Evolutionary conservation across 2,888 invertebrate species (phyloP).

Genomic region (Plagodis pulveraria): DNA sequence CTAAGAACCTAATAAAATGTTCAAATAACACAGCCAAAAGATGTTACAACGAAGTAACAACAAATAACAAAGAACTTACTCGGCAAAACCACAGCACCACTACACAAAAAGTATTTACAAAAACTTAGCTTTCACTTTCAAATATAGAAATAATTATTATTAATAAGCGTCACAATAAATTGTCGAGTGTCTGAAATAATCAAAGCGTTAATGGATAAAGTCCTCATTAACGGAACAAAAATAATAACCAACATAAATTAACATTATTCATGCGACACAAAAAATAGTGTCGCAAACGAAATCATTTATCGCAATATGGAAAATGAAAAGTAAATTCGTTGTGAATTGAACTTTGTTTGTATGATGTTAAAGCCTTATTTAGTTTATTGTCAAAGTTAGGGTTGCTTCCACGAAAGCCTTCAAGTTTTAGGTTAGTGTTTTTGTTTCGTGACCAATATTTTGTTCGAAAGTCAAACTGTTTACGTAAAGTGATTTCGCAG

Average conservation of each 20-base stretch:
- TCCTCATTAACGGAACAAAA: constrained; percentile 18
- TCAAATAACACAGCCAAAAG: no score
- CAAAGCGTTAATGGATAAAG: constrained; percentile 3
- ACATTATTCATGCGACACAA: constrained; percentile 26
- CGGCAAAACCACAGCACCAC: no score
- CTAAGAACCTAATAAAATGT: no score
- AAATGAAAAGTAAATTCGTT: no score
- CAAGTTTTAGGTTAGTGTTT: constrained; percentile 23
- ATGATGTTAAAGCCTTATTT: neutral
- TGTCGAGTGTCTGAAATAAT: neutral
- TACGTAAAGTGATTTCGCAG: constrained; percentile 28
- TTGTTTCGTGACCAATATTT: constrained; percentile 24
- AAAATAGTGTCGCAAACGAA: constrained; percentile 14
- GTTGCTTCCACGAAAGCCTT: constrained; percentile 28
- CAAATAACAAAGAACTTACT: no score
- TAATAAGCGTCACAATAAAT: neutral
- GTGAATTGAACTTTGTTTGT: neutral
- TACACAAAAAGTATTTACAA: no score
- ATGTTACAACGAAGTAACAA: no score
- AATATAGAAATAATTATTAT: no score
- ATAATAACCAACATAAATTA: constrained; percentile 21
- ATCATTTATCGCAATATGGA: no score
- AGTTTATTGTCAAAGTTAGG: neutral
- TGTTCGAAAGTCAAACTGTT: constrained; percentile 28
- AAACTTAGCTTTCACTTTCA: no score